These are phyloP conservation scores for Sinohyriopsis cumingii DNA, from an alignment of 2,888 invertebrate genomes.

Conservation along the genomic window DNA sequence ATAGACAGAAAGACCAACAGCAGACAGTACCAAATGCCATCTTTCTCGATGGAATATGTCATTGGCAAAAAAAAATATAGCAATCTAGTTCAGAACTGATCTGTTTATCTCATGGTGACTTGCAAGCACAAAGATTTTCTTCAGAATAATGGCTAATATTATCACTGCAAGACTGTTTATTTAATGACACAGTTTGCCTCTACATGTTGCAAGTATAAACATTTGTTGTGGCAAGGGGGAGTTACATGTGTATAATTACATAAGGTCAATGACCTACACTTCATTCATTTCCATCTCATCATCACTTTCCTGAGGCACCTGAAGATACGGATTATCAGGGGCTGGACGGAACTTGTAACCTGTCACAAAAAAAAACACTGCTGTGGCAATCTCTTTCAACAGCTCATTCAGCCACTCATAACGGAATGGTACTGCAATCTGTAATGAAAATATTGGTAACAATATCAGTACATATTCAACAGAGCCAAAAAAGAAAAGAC, in stretches of 20 bases:
- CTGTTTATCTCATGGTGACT: too few species aligned
- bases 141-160: not conserved
- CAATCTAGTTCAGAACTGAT: too few species aligned
- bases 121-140: too few species aligned
- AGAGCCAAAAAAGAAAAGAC: not conserved
- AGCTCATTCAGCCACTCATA: conserved; percentile 97
- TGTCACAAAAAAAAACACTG: conserved; percentile 94
- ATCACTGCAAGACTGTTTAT: not conserved
- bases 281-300: conserved; percentile 80
- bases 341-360: conserved; percentile 96
- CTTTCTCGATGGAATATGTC: too few species aligned
- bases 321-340: conserved; percentile 95
- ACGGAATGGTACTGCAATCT: conserved; percentile 97
- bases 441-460: conserved; percentile 42
- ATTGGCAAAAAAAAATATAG: too few species aligned
- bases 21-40: too few species aligned
- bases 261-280: conserved; percentile 75
- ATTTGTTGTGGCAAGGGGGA: not conserved
- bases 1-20: not conserved
- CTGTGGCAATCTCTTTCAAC: conserved; percentile 95
- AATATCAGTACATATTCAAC: not conserved
- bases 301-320: conserved; percentile 80
- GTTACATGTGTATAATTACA: conserved; percentile 32
- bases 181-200: not conserved
- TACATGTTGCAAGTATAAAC: too few species aligned